Conservation (phyloP, 2,113 vertebrate species). For the Melanerpes aurifrons region DNA sequence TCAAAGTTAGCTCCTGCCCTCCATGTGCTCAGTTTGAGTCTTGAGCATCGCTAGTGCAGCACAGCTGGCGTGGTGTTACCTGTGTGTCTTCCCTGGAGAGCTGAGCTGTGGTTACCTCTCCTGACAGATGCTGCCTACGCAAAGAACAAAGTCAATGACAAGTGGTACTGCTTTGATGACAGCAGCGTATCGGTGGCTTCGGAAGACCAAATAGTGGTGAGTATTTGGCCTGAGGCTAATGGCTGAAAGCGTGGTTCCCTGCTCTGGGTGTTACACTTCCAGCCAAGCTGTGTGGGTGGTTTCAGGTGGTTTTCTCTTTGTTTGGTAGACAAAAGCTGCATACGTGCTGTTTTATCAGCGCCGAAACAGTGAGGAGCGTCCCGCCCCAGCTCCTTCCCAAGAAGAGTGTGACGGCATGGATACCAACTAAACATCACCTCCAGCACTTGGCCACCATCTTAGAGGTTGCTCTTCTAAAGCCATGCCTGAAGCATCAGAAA, state of each 20-base stretch:
- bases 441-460: background rate
- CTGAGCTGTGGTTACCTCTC: slow-evolving; percentile 32
- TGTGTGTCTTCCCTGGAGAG: accelerated
- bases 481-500: slow-evolving; percentile 37
- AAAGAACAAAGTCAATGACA: slow-evolving; percentile 90
- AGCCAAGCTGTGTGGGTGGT: background rate
- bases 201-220: slow-evolving; percentile 98
- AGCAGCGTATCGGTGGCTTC: slow-evolving; percentile 91
- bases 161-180: slow-evolving; percentile 97
- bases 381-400: slow-evolving; percentile 74
- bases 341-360: slow-evolving; percentile 97
- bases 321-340: slow-evolving; percentile 90
- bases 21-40: accelerated
- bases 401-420: slow-evolving; percentile 91
- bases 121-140: slow-evolving; percentile 91
- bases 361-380: slow-evolving; percentile 78
- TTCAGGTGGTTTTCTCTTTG: slow-evolving; percentile 3
- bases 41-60: background rate
- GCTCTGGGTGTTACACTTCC: accelerated
- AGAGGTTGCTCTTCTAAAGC: slow-evolving; percentile 25
- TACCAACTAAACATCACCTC: slow-evolving; percentile 86
- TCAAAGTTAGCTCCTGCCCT: background rate
- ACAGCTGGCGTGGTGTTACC: accelerated
- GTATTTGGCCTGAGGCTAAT: slow-evolving; percentile 43
- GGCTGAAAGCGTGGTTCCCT: background rate